Conservation (phyloP, 2,113 vertebrate species). For the Camarhynchus parvulus region DNA sequence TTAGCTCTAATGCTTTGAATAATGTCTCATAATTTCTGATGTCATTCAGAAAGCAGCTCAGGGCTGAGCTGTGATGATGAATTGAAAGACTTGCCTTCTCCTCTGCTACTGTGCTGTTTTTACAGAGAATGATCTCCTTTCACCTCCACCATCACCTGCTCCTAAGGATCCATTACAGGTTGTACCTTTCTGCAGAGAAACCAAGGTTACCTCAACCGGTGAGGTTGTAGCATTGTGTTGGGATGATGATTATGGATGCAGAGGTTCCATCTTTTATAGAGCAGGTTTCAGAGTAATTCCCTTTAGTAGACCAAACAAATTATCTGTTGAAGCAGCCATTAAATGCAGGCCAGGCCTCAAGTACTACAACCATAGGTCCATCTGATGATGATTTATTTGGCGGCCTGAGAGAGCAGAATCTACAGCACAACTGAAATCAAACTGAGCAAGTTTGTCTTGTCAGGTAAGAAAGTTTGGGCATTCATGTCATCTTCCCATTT, state of each 20-base stretch:
- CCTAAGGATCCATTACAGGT: not conserved
- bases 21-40: not conserved
- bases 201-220: not conserved
- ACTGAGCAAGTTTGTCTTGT: slow-evolving; percentile 35
- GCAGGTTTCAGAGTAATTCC: slow-evolving; percentile 45
- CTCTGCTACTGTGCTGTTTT: not conserved
- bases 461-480: slow-evolving; percentile 59
- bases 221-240: not conserved
- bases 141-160: not conserved
- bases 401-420: not conserved
- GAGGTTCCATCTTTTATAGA: slow-evolving; percentile 6
- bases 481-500: not conserved
- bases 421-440: not conserved
- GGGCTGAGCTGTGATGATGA: not conserved
- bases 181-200: not conserved
- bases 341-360: not conserved
- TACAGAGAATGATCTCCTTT: not conserved
- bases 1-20: not conserved
- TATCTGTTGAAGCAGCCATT: slow-evolving; percentile 20
- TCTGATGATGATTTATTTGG: not conserved
- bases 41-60: not conserved
- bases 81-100: not conserved
- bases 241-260: not conserved
- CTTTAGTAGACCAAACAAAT: slow-evolving; percentile 10
- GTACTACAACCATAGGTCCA: not conserved